Evolutionary conservation across 1,140 invertebrate genomes (phyloP), one percentile per base, ranked within the genome.

Genomic region (Drosophila punjabiensis): DNA sequence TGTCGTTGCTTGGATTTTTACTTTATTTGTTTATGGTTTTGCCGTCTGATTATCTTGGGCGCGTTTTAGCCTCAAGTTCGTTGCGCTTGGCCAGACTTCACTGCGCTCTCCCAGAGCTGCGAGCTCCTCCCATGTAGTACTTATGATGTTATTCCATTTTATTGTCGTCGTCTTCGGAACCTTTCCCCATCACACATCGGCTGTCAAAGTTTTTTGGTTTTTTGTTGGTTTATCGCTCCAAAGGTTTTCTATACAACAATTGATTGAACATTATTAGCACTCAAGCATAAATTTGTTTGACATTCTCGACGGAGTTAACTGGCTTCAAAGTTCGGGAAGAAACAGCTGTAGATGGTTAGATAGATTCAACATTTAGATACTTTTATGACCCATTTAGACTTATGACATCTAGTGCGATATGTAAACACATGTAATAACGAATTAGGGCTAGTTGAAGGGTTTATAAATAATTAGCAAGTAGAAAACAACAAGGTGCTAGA

Each of bases 211-310:
- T 82, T 79, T 82, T 59, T 61, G 45, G 56, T 59, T 76, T 74
- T 82, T 67, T 85, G 78, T 90, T 90, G 86, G 81, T 89, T 90
- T 89, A 89, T 89, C 85, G 85, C 86, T 90, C 68, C 64, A 90
- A 53, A 81, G 81, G 75, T 85, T 89, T 52, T 81, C 73, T 35
- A 74, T 75, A 68, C 61, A 82, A 81, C 85, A 89, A 89, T 89
- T 85, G 81, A 89, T 89, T 89, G 86, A 85, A 89, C 85, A 89
- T 79, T 90, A 89, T 88, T 88, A 89, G 85, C 85, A 88, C 81
- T 88, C 85, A 85, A 89, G 85, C 85, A 88, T 88, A 90, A 67
- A 89, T 82, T 79, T 85, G 60, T 79, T 76, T 66, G 75, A 89
- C 82, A 75, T 76, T 78, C 68, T 52, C 62, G 68, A 67, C 53